These are phyloP conservation scores for Corvus moneduloides DNA, from an alignment of 2,113 vertebrate species.

Conservation along the genomic window DNA sequence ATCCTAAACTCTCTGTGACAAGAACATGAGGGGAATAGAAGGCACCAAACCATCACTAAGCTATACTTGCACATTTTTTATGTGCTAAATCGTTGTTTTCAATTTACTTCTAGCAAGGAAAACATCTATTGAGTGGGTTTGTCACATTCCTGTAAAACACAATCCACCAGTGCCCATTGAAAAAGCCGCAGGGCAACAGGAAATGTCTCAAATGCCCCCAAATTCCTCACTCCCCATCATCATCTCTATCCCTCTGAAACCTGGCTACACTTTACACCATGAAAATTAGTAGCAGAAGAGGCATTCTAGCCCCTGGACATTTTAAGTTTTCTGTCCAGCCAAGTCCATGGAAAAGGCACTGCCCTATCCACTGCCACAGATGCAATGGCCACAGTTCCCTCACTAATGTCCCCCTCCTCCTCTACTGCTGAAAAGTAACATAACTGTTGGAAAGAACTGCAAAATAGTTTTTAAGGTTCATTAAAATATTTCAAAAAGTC, in stretches of 20 bases:
- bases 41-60: background rate
- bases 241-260: background rate
- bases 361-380: background rate
- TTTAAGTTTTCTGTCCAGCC: background rate
- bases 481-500: constrained; percentile 58
- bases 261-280: background rate
- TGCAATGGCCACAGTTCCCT: background rate
- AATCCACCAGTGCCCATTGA: background rate
- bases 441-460: constrained; percentile 9
- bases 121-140: background rate
- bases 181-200: background rate
- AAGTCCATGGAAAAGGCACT: background rate
- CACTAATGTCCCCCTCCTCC: background rate
- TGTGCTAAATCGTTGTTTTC: background rate
- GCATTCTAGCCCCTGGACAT: background rate
- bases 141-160: constrained; percentile 8
- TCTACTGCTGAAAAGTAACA: background rate
- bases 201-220: background rate
- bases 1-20: constrained; percentile 9
- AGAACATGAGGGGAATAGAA: background rate
- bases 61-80: background rate
- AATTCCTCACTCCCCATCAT: background rate
- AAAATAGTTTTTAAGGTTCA: constrained; percentile 35
- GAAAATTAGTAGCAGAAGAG: background rate
- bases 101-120: constrained; percentile 7